Evolutionary conservation across 1,140 invertebrate species (phyloP), one percentile per base, ranked within the genome.

Genomic region (Drosophila sp.): DNA sequence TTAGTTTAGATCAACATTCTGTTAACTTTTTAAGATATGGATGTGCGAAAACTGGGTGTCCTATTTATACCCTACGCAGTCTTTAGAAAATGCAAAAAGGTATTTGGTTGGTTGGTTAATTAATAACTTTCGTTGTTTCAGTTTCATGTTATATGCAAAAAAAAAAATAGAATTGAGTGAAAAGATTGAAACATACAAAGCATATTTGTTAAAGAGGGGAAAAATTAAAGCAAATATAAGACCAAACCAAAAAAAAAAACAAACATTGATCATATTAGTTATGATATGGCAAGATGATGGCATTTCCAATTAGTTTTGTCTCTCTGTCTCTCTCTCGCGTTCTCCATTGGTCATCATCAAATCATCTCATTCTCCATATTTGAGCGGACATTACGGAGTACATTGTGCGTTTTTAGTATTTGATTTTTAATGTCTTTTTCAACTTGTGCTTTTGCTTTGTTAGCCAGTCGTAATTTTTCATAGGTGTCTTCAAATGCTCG

Each of bases 341-440:
- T 50, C 23, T 50, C 25, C 55, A 10, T 58, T 67, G 76, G 61
- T 71, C 29, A 62, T 71, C 54, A 62, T 71, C 60, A 66, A 57
- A 72, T 58, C 66, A 90, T 79, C 38, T 91, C 90, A 71, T 87
- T 90, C 67, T 92, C 90, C 90, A 94, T 91, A 84, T 94, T 94
- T 0, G 93, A 93, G 74, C 93, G 93, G 25, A 94, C 94, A 81
- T 93, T 93, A 60, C 93, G 92, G 60, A 94, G 90, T 29, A 94
- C 93, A 80, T 93, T 92, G 79, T 94, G 94, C 11, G 94, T 94
- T 91, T 94, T 94, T 65, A 93, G 92, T 76, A 94, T 93, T 86
- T 94, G 93, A 80, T 92, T 93, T 78, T 93, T 94, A 79, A 94
- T 94, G 56, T 93, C 94, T 84, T 93, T 93, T 78, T 94, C 94